Base-by-base conservation (phyloP, 2,113 vertebrate genomes). In the Manacus vitellinus region DNA sequence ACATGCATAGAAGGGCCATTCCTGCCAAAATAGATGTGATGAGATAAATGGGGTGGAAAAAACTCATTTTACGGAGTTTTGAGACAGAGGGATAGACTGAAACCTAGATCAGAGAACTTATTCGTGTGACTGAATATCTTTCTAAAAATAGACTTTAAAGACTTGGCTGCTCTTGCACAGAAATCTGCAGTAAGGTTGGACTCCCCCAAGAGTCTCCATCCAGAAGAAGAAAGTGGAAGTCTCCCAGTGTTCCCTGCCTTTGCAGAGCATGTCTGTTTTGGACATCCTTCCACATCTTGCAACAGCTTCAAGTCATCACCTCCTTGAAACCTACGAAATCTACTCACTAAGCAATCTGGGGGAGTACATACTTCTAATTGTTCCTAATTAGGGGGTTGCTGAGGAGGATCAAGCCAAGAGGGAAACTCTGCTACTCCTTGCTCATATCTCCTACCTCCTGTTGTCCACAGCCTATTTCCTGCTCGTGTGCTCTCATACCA, bases 31-130 rank as follows among this genome's bases (percentile, higher is more conserved):
- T 67, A 81, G 46, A 94, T 56, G 94, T 0, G 3, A 89, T 54
- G 82, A 88, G 79, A 95, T 74, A 94, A 93, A 82, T 72, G 44
- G 65, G 27, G 82, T 93, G 88, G 78, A 80, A 97, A 94, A 95
- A 13, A 46, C 43, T 80, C 33, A 46, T 91, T 95, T 95, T 92
- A 75, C 0, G 0, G 75, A 46, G 31, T 88, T 88, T 66, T 85
- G 62, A 88, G 84, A 33, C 58, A 88, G n/a, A 0, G 0, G 55
- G 51, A 90, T 75, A 88, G 43, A 27, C 16, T 85, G 85, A 93
- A 94, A 77, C 18, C 33, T 83, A 70, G 78, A 95, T 90, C 94
- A 94, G 75, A 92, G 41, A 66, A 80, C 67, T 62, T 85, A 70
- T 13, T 79, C 62, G 19, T 61, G 31, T 73, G 71, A 65, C 82